These are phyloP conservation scores for Octodonta nipae DNA, from an alignment of 2,888 invertebrate species.

Conservation along the genomic window DNA sequence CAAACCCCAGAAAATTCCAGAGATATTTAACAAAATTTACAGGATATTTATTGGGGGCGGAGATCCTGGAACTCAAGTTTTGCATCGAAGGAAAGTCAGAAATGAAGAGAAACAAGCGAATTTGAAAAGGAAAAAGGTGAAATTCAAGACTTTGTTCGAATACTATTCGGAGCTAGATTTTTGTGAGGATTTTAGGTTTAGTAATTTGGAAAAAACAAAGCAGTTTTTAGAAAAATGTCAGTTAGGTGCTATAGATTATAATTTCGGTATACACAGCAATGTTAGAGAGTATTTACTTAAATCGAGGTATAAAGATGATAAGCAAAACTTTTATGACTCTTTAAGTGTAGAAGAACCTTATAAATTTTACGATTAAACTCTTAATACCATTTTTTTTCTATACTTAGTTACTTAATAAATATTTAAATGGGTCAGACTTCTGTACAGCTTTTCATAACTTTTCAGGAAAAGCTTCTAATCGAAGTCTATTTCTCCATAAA, in stretches of 20 bases:
- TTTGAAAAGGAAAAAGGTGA: constrained; percentile 8
- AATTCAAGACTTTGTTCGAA: constrained; percentile 20
- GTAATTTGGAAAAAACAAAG: constrained; percentile 27
- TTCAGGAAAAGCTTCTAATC: too few relatives aligned
- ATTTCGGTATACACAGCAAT: constrained; percentile 33
- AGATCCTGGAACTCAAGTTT: not conserved
- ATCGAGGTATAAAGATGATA: constrained; percentile 39
- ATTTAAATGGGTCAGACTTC: too few relatives aligned
- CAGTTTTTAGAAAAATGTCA: constrained; percentile 35
- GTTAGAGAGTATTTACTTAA: constrained; percentile 40
- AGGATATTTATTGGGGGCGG: not conserved
- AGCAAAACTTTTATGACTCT: constrained; percentile 39
- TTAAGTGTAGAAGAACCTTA: constrained; percentile 28
- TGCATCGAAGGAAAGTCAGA: not conserved
- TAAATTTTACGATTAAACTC: constrained; percentile 14
- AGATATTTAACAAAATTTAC: not conserved
- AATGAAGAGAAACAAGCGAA: constrained; percentile 7
- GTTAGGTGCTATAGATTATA: constrained; percentile 33
- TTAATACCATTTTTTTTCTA: too few relatives aligned
- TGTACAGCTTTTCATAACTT: too few relatives aligned
- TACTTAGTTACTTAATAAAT: too few relatives aligned
- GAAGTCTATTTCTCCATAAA: too few relatives aligned
- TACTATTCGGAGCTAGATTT: constrained; percentile 24
- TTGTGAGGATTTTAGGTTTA: constrained; percentile 27
- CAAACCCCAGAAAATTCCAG: not conserved